These are phyloP conservation scores for Drosophila sproati DNA, from an alignment of 1,140 invertebrate species.

Conservation along the genomic window DNA sequence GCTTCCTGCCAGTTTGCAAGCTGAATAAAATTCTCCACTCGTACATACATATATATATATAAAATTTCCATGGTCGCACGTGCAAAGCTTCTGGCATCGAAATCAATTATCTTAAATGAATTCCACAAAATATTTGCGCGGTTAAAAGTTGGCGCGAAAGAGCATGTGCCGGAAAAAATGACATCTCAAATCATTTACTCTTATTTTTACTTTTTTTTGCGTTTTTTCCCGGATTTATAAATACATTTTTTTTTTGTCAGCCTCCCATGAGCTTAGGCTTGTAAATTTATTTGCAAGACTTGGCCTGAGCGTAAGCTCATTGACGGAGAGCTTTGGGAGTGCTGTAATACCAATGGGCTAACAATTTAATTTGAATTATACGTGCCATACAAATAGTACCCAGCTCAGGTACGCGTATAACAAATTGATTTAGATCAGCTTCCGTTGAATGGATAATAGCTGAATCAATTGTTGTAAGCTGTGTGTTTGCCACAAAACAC, in stretches of 20 bases:
- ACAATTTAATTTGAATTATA: conserved; percentile 74
- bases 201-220: not conserved
- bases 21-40: conserved; percentile 25
- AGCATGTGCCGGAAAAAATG: conserved; percentile 45
- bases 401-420: not conserved
- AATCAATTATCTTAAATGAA: conserved; percentile 81
- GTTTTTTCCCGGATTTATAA: not conserved
- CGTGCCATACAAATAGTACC: conserved; percentile 3
- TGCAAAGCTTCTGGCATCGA: conserved; percentile 57
- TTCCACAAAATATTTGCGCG: conserved; percentile 52
- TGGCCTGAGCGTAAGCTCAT: conserved; percentile 52
- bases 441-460: not conserved
- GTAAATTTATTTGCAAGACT: conserved; percentile 67
- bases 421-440: not conserved
- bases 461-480: not conserved
- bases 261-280: conserved; percentile 64
- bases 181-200: conserved; percentile 13
- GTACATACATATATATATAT: conserved; percentile 4
- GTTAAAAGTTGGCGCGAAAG: conserved; percentile 40
- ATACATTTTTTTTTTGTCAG: not conserved
- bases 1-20: conserved; percentile 13
- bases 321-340: conserved; percentile 58
- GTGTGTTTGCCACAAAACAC: not conserved
- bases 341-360: conserved; percentile 64
- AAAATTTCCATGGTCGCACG: conserved; percentile 47